Base-by-base conservation (phyloP, 2,888 invertebrate species). In the Hoplodrina ambigua region DNA sequence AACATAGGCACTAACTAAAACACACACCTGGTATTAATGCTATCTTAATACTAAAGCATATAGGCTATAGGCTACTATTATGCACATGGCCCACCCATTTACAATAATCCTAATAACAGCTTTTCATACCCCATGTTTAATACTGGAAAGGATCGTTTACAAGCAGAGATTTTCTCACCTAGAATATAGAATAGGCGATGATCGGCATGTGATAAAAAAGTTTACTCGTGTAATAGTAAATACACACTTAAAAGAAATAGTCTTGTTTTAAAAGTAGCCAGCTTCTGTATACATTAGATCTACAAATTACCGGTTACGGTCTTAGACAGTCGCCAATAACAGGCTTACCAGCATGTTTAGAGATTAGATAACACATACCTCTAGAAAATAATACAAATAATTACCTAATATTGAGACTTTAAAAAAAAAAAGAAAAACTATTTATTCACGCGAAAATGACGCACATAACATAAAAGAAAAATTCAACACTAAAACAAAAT, bases 71-170 rank as follows among this genome's bases (percentile, higher is more conserved):
- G 10, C 33, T 25, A 50, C 44, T 74, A 65, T 2, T 10, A 25
- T 11, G 20, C 50, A 25, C 20, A 13, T 20, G 19, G 55, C 55
- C 64, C 71, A 65, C 71, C 71, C 66, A 71, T 74, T 65, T 33
- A 33, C 19, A 50, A 17, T 55, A 37, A 49, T 49, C 41, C 11
- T 41, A 50, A 50, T 44, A 33, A 74, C 65, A 49, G 41, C 41
- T 70, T 73, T 64, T 64, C 49, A 73, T 33, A 63, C n/a, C 44
- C 44, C 6, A 17, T 17, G 3, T 44, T 71, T 50, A 65, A 73
- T 65, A 73, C n/a, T 25, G 5, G 30, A 49, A 55, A 49, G 13
- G 33, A 0, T 50, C 17, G 30, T 64, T 55, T 65, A 73, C 17
- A 65, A 20, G 20, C 17, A 6, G 8, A n/a, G 6, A 41, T 8